phyloP scores from a whole-genome alignment of 1,140 invertebrate genomes.

The Panagrolaimus sp. region DNA sequence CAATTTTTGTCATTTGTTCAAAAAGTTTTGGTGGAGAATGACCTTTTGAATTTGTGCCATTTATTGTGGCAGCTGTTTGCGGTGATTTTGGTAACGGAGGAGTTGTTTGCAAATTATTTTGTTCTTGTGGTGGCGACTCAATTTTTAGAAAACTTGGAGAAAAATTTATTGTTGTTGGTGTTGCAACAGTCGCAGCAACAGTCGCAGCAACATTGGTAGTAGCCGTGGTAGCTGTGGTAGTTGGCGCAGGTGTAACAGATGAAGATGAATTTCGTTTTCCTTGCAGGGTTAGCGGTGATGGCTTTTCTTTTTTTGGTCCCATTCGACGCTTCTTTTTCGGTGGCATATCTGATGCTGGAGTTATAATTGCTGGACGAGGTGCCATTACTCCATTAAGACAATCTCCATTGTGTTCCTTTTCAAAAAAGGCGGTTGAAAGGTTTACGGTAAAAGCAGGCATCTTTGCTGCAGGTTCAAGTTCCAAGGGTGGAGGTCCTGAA shows the following conservation, averaged over 20 bases:
- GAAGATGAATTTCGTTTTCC: background rate
- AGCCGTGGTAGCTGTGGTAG: background rate
- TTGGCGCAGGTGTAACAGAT: too few species aligned
- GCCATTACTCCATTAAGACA: background rate
- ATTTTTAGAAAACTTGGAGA: too few species aligned
- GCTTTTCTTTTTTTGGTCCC: conserved; percentile 7
- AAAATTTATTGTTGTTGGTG: background rate
- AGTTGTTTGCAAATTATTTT: too few species aligned
- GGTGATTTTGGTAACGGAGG: too few species aligned
- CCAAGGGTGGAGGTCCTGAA: background rate
- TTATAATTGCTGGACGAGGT: conserved; percentile 7
- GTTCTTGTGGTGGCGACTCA: too few species aligned
- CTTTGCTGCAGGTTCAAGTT: background rate
- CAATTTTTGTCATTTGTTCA: too few species aligned
- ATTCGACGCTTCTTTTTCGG: background rate
- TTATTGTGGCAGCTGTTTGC: too few species aligned
- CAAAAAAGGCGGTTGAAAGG: background rate
- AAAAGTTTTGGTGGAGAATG: too few species aligned
- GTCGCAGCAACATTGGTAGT: background rate
- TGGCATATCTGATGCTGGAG: background rate
- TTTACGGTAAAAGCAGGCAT: conserved; percentile 5
- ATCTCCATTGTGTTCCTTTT: too few species aligned
- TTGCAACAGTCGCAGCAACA: background rate
- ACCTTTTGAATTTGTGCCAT: too few species aligned
- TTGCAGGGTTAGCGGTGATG: background rate